Base-by-base conservation (phyloP, 2,113 vertebrate genomes). In the Calyptommatus sinebrachiatus region DNA sequence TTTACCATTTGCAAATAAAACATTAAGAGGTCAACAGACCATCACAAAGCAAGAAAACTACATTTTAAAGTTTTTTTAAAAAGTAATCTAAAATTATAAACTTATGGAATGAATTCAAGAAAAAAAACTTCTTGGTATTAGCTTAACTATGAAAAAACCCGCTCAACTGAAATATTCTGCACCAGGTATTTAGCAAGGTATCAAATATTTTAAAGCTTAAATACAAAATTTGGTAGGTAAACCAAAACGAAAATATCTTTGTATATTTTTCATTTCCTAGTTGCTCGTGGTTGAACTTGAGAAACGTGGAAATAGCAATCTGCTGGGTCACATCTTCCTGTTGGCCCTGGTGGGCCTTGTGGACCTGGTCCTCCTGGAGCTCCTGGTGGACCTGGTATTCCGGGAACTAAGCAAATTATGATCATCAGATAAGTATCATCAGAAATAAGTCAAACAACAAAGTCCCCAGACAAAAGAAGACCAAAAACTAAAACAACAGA, bases 281-380 rank as follows among this genome's bases (percentile, higher is more conserved):
- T 91, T 85, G 86, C 77, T 71, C 29, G 88, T 73, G 88, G 77
- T 73, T 78, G 92, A 79, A 87, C 62, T 79, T 93, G 96, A 74
- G 94, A 85, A 5, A 88, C 16, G 14, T 93, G 93, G 79, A 94
- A 91, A 78, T 94, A 88, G 83, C 98, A 99, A 83, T 98, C 96
- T 22, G 94, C 89, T 0, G 97, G 97, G 88, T 94, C 94, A 83
- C 98, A 99, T 26, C 92, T 96, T 88, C 98, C 97, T 1, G 86
- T 85, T 48, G 93, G 88, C 86, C 98, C 98, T 0, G 94, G 95
- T 14, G 96, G 94, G 2, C 98, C 98, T 18, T 94, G 94, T 0
- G 94, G 87, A 71, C 97, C 97, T 0, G 94, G 85, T 35, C 90
- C 91, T 61, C 97, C 95, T 12, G 94, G 91, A 0, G 84, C 57